Conservation (phyloP, 2,113 vertebrate species). For the western clawed frog (Xenopus tropicalis) region UCB_Xtro_10.0 CM004444.2:25597001-25597500, state of each 20-base stretch:
- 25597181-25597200: slow-evolving; percentile 56
- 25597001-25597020: too few species aligned
- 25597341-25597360: slow-evolving; percentile 58
- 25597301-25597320: neutral
- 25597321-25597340: slow-evolving; percentile 49
- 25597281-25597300: slow-evolving; percentile 43
- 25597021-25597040: too few species aligned
- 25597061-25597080: neutral
- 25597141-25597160: slow-evolving; percentile 62
- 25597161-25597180: slow-evolving; percentile 54
- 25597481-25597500: slow-evolving; percentile 70
- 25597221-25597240: slow-evolving; percentile 50
- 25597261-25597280: slow-evolving; percentile 61
- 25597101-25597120: slow-evolving; percentile 35
- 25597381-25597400: slow-evolving; percentile 56
- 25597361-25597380: slow-evolving; percentile 60
- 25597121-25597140: slow-evolving; percentile 42
- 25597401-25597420: slow-evolving; percentile 55
- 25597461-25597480: slow-evolving; percentile 74
- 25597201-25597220: slow-evolving; percentile 62
- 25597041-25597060: too few species aligned
- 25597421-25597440: slow-evolving; percentile 74
- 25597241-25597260: slow-evolving; percentile 60
- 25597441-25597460: slow-evolving; percentile 73
- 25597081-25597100: slow-evolving; percentile 24